Evolutionary conservation across 30 jellyfish, hydroid and myxozoan species (phyloP).

Genomic region (Rhopilema esculentum): DNA sequence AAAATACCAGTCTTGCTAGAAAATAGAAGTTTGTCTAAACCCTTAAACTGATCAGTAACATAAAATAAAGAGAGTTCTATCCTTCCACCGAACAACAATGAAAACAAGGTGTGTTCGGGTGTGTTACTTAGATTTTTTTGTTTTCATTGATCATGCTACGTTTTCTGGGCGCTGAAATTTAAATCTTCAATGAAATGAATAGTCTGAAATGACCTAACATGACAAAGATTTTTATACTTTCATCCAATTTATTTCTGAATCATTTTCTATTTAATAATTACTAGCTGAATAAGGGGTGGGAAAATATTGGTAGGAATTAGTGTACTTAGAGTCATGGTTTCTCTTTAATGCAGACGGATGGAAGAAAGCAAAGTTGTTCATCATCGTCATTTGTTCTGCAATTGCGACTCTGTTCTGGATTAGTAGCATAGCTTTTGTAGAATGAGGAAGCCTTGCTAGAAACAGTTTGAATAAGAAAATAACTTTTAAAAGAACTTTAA

Average conservation of each 20-base stretch:
- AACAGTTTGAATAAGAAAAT: slow-evolving; percentile 48
- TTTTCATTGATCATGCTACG: no score
- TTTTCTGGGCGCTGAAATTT: no score
- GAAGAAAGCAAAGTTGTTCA: slow-evolving; percentile 19
- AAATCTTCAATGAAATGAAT: no score
- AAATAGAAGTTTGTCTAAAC: no score
- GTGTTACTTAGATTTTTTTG: no score
- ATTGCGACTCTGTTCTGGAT: not conserved
- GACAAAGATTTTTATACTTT: not conserved
- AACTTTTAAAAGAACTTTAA: slow-evolving; percentile 23
- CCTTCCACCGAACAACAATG: no score
- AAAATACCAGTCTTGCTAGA: no score
- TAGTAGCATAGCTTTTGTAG: slow-evolving; percentile 15
- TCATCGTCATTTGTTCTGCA: not conserved
- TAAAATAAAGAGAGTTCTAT: no score
- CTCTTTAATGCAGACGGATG: not conserved
- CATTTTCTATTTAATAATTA: not conserved
- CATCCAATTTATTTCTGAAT: not conserved
- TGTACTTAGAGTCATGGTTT: not conserved
- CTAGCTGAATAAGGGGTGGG: slow-evolving; percentile 37
- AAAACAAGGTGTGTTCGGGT: no score
- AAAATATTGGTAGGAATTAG: not conserved
- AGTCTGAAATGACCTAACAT: no score
- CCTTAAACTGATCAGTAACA: no score
- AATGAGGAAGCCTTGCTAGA: slow-evolving; percentile 58